phyloP scores from a whole-genome alignment of 2,113 vertebrate genomes.

The Scolopax mira region DNA sequence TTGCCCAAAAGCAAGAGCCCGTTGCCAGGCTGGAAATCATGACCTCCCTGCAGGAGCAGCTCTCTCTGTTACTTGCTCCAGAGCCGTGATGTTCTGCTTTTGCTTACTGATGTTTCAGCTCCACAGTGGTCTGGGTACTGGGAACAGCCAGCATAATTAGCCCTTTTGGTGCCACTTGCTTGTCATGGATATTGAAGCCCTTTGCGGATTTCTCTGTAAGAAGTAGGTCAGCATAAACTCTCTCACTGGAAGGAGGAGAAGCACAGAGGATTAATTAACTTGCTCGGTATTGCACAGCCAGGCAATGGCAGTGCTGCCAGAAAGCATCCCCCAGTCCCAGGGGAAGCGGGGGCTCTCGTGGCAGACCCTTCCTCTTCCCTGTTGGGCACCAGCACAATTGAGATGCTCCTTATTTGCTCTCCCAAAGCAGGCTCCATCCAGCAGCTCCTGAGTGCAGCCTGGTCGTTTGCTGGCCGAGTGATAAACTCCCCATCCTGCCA shows the following conservation, averaged over 20 bases:
- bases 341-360: rapidly evolving
- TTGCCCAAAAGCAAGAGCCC: not conserved
- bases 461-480: not conserved
- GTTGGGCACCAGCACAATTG: rapidly evolving
- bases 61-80: not conserved
- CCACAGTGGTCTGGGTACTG: not conserved
- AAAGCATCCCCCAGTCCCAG: rapidly evolving
- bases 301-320: not conserved
- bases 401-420: not conserved
- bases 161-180: not conserved
- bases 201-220: not conserved
- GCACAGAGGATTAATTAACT: constrained; percentile 22
- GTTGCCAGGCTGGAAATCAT: not conserved
- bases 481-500: not conserved
- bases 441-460: not conserved
- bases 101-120: not conserved
- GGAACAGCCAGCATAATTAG: not conserved
- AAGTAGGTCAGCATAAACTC: constrained; percentile 24
- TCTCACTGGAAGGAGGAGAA: not conserved
- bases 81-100: not conserved
- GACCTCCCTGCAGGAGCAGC: not conserved
- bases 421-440: not conserved
- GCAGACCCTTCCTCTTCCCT: not conserved
- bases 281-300: not conserved
- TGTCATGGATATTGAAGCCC: not conserved